A percentile compares a stretch with the other conserved stretches of the same genome.
Conservation (phyloP, 2,888 invertebrate genomes). For the Seira ritae region DNA sequence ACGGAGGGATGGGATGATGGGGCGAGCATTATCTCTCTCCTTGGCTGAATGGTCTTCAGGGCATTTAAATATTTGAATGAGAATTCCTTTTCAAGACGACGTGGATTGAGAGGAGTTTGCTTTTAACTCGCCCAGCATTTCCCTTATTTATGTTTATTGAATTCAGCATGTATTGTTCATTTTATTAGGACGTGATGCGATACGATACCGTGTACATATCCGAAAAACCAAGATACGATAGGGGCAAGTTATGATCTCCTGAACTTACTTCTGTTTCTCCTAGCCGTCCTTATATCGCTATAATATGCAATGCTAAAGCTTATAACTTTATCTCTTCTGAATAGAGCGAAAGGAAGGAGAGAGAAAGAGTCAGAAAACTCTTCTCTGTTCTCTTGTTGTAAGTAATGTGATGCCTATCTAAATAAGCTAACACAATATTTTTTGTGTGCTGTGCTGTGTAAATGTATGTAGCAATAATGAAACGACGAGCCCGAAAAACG, state of each 20-base stretch:
- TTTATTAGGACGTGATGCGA: background rate
- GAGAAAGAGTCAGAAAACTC: background rate
- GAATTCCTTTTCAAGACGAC: background rate
- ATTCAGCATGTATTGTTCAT: background rate
- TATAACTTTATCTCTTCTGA: background rate
- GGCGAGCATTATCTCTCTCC: background rate
- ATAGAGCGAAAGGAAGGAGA: background rate
- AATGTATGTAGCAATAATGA: background rate
- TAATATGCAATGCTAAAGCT: no score
- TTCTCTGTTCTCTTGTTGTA: background rate
- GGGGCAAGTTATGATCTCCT: conserved; percentile 56
- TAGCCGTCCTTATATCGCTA: no score
- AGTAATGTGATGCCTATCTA: background rate
- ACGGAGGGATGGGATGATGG: background rate
- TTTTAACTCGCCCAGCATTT: background rate
- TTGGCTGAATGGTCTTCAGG: background rate
- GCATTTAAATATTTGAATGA: background rate
- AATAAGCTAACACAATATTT: background rate
- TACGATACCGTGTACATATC: background rate
- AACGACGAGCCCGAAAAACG: background rate
- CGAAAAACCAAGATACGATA: background rate
- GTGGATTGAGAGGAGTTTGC: background rate
- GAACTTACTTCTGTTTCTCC: conserved; percentile 58
- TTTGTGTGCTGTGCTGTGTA: no score
- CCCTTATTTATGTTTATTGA: conserved; percentile 1